phyloP scores from a whole-genome alignment of 2,888 invertebrate genomes.

The Orthosia cruda region DNA sequence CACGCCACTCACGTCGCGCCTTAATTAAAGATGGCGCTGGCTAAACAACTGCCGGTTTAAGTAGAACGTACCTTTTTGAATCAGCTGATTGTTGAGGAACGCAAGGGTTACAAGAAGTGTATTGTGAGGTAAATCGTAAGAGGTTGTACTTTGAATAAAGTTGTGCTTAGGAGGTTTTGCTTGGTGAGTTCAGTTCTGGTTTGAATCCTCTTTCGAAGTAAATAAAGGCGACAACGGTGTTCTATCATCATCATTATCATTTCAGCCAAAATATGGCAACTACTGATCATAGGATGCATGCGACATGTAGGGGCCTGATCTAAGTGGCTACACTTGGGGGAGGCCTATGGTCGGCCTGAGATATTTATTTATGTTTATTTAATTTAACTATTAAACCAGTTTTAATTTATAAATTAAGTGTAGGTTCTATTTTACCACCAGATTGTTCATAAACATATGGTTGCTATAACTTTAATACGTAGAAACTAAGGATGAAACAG shows the following conservation, averaged over 20 bases:
- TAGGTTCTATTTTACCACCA: not conserved
- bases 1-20: constrained; percentile 58
- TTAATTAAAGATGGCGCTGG: constrained; percentile 61
- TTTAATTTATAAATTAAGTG: no score
- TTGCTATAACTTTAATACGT: not conserved
- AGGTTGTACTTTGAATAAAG: constrained; percentile 18
- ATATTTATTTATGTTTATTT: no score
- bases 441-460: not conserved
- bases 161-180: not conserved
- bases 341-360: no score
- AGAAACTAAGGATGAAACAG: not conserved
- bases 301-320: no score
- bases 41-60: constrained; percentile 60
- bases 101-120: constrained; percentile 14
- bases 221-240: not conserved
- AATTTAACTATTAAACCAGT: no score
- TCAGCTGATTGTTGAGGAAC: constrained; percentile 39
- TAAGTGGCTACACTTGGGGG: no score
- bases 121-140: constrained; percentile 5
- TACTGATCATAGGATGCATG: no score
- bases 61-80: constrained; percentile 32
- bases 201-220: not conserved
- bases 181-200: not conserved
- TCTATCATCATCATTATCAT: not conserved
- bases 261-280: no score